These are phyloP conservation scores for Gymnocheta viridis DNA, from an alignment of 2,888 invertebrate genomes.

Conservation along the genomic window DNA sequence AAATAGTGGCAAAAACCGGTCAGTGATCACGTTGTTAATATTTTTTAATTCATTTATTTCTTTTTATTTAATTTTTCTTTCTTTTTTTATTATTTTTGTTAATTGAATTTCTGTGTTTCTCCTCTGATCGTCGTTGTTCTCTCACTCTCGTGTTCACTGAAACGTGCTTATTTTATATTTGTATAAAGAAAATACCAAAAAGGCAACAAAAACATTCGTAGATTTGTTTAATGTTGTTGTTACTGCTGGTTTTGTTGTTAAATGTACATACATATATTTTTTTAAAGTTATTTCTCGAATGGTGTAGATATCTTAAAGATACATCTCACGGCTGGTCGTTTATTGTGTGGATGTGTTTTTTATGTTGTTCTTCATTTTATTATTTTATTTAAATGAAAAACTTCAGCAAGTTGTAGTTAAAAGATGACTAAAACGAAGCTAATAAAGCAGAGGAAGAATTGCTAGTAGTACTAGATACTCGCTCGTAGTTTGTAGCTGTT, in stretches of 20 bases:
- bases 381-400: conserved; percentile 21
- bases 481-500: conserved; percentile 15
- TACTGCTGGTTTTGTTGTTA: not conserved
- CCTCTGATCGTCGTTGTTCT: conserved; percentile 51
- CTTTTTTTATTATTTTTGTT: conserved; percentile 38
- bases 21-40: conserved; percentile 69
- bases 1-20: conserved; percentile 70
- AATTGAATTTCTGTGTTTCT: conserved; percentile 43
- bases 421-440: conserved; percentile 25
- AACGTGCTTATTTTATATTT: conserved; percentile 60
- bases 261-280: not conserved
- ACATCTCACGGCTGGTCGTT: conserved; percentile 35
- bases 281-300: conserved; percentile 24
- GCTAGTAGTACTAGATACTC: conserved; percentile 15
- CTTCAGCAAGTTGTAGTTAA: conserved; percentile 38
- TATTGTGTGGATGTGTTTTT: conserved; percentile 17
- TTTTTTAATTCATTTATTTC: conserved; percentile 35
- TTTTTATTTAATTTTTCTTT: conserved; percentile 31
- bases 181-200: conserved; percentile 26
- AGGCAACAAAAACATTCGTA: conserved; percentile 29
- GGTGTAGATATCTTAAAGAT: no score
- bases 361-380: conserved; percentile 23
- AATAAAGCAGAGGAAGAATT: conserved; percentile 32
- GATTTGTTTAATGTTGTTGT: conserved; percentile 29
- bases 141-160: conserved; percentile 59